Evolutionary conservation across 2,797 vertebrate species (phyloP), one percentile per base, ranked within the genome.

Genomic region (Prunella strophiata): DNA sequence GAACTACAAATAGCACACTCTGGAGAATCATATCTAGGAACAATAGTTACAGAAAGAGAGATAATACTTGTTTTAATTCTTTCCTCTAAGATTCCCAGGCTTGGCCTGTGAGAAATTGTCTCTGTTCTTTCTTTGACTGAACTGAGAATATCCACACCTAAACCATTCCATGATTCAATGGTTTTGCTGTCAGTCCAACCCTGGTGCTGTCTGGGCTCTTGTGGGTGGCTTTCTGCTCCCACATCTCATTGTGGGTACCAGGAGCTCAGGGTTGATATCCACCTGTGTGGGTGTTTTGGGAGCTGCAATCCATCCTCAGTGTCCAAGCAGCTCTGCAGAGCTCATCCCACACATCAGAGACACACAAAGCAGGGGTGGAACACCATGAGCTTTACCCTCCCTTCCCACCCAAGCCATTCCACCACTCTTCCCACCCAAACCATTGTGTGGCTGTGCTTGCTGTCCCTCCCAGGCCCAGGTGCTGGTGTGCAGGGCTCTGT

Each of bases 401-500:
- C 32, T 42, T n/a, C 77, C 76, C 55, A 27, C 58, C 36, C 42
- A 15, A 38, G 4, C 27, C n/a, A 6, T 43, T 29, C 19, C 54
- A 6, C 13, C 22, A 16, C 32, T 38, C 52, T 23, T 50, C 54
- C 45, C 54, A 51, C 45, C 55, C 66, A 32, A 54, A 27, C 9
- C 67, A 7, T 32, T 32, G 16, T 10, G 27, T 65, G 36, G 34
- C 30, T 52, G 63, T 54, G 47, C 5, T 40, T 52, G 1, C 54
- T 85, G 8, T 82, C 82, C 91, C 30, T 78, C 72, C 10, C 86
- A 99, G 99, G 99, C 99, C 85, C 99, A 99, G 96, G 98, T 99
- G 97, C 82, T 99, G 94, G 98, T 99, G 91, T 99, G 99, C 96
- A 97, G 99, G 68, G 98, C 98, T 3, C 98, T 99, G 85, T 99